These are phyloP conservation scores for Lophochroa leadbeateri DNA, from an alignment of 2,113 vertebrate genomes.

Conservation along the genomic window DNA sequence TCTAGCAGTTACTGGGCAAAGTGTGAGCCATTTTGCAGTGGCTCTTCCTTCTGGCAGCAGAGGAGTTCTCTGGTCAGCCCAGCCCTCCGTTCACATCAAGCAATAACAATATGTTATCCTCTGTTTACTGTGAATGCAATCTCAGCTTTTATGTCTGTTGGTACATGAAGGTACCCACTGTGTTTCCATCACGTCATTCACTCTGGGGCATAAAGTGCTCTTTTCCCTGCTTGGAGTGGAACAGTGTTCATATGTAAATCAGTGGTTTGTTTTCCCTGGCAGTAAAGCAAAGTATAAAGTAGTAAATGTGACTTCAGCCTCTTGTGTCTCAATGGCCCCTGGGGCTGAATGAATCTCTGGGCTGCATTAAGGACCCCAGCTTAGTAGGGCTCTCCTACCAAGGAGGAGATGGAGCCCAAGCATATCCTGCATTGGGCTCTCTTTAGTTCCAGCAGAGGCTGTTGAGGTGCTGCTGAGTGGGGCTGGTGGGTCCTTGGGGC, in stretches of 20 bases:
- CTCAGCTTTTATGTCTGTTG: not conserved
- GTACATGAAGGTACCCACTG: not conserved
- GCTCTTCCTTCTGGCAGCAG: not conserved
- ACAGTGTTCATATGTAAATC: not conserved
- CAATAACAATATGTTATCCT: not conserved
- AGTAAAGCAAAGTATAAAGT: not conserved
- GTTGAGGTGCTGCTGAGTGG: not conserved
- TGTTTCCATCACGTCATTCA: not conserved
- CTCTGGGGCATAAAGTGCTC: not conserved
- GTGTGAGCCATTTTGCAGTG: rapidly evolving
- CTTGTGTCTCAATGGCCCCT: not conserved
- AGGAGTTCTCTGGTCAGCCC: not conserved
- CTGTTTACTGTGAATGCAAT: rapidly evolving
- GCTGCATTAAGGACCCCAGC: not conserved
- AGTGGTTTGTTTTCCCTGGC: not conserved
- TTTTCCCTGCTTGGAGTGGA: not conserved
- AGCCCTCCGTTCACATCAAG: not conserved
- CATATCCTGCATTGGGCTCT: not conserved
- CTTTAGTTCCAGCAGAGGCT: not conserved
- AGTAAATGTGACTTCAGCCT: not conserved
- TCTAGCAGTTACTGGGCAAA: not conserved
- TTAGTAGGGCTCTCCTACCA: not conserved
- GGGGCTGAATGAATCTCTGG: not conserved
- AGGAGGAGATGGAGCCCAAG: not conserved
- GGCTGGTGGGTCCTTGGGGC: rapidly evolving